These are phyloP conservation scores for Sminthurinus aureus DNA, from an alignment of 2,888 invertebrate genomes.

Conservation along the genomic window DNA sequence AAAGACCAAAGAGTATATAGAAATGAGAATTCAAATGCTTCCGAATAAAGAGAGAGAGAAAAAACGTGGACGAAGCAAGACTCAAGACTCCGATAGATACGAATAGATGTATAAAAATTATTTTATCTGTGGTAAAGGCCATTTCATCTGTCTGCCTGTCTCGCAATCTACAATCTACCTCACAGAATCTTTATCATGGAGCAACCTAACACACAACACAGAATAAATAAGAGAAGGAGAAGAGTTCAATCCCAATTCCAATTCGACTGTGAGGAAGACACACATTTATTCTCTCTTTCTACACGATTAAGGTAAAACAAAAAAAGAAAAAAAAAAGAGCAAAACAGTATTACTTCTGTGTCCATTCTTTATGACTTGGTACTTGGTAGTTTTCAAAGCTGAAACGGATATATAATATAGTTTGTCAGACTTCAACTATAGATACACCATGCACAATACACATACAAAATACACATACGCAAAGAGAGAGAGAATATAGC, in stretches of 20 bases:
- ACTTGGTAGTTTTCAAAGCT: neutral
- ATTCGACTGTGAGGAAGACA: constrained; percentile 8
- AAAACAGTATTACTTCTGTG: constrained; percentile 8
- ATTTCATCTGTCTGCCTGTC: constrained; percentile 38
- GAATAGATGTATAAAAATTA: constrained; percentile 13
- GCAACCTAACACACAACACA: neutral
- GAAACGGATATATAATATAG: too few species aligned
- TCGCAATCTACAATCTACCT: neutral
- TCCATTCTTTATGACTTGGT: constrained; percentile 9
- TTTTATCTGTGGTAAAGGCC: constrained; percentile 25
- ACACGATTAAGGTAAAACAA: constrained; percentile 21
- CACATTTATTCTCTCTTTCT: constrained; percentile 8
- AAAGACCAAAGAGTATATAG: neutral
- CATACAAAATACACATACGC: too few species aligned
- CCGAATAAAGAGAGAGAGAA: constrained; percentile 11
- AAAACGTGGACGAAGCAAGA: neutral
- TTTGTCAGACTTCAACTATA: too few species aligned
- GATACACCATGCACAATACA: too few species aligned
- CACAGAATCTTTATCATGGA: neutral
- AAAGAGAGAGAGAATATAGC: neutral
- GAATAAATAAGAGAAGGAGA: neutral
- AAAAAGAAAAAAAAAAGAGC: constrained; percentile 6
- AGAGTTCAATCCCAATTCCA: neutral
- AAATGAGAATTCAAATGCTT: constrained; percentile 8
- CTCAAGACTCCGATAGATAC: neutral